phyloP scores from a whole-genome alignment of 2,888 invertebrate species.

The Phyllotreta cruciferae region DNA sequence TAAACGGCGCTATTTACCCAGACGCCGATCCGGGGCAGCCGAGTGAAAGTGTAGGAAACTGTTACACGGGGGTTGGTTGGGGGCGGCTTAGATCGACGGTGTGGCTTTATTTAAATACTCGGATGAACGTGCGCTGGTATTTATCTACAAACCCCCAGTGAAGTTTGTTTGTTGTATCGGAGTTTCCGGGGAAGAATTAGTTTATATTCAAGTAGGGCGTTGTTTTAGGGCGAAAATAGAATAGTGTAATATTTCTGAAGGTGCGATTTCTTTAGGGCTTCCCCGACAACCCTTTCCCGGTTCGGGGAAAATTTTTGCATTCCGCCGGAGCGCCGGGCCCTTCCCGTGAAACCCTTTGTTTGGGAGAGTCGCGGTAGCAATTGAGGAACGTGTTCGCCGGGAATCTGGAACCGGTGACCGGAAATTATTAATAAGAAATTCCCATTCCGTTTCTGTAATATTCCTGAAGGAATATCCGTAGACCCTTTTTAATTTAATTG shows the following conservation, averaged over 20 bases:
- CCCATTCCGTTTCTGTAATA: slow-evolving; percentile 27
- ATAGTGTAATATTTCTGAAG: slow-evolving; percentile 4
- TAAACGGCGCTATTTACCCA: too few relatives aligned
- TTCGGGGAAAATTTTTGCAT: slow-evolving; percentile 10
- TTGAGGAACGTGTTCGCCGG: slow-evolving; percentile 24
- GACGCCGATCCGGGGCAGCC: too few relatives aligned
- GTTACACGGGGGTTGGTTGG: too few relatives aligned
- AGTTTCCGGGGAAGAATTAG: too few relatives aligned
- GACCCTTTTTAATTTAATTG: slow-evolving; percentile 31
- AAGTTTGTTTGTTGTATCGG: too few relatives aligned
- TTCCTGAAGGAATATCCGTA: slow-evolving; percentile 23
- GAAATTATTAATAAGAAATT: slow-evolving; percentile 32
- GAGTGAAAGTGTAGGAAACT: too few relatives aligned
- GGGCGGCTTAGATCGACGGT: too few relatives aligned
- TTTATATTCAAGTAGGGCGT: too few relatives aligned
- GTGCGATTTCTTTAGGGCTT: slow-evolving; percentile 17
- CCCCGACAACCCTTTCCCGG: slow-evolving; percentile 13
- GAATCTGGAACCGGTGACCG: slow-evolving; percentile 27
- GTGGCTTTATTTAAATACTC: too few relatives aligned
- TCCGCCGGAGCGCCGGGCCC: slow-evolving; percentile 12
- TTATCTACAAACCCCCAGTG: too few relatives aligned
- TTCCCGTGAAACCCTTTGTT: slow-evolving; percentile 22
- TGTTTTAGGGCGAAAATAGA: too few relatives aligned
- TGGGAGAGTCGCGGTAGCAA: slow-evolving; percentile 29
- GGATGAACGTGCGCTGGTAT: too few relatives aligned